Evolutionary conservation across 2,888 invertebrate genomes (phyloP), one percentile per base, ranked within the genome.

Genomic region (Trissoscelio sp.): DNA sequence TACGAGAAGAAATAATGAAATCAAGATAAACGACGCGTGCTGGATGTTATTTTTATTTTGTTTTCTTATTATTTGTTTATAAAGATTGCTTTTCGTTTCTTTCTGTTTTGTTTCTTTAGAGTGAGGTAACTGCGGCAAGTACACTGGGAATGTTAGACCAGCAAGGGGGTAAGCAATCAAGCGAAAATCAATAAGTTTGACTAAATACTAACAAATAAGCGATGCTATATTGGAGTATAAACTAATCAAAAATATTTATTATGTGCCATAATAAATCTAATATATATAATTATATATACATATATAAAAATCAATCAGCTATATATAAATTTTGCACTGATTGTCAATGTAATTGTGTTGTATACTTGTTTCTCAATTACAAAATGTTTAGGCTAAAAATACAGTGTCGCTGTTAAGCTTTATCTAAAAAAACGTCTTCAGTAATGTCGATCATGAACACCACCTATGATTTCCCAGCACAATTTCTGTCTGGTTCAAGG

Each of bases 51-150:
- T 87, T 72, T 82, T 86, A 37, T 87, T 86, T 39, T 74, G 3
- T 57, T 55, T 55, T 70, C 24, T 53, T 66, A 62, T 78, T 62
- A 34, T 69, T 69, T 53, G 7, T 3, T 69, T 69, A 51, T 51
- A 51, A 42, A 20, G 11, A 12, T 58, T 70, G 70, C 34, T 67
- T 85, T 85, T 83, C 83, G 82, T 84, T 84, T 70, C 60, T 84
- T 86, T 84, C 79, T 86, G 37, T 37, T 79, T 84, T 86, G 84
- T 74, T 87, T 62, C 67, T 85, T 87, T 88, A 97, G 97, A 97
- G 97, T 94, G 96, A 97, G 94, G 97, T 97, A 92, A 95, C 96
- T 92, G 97, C 97, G 92, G 95, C 96, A 93, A 95, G 96, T 94
- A 97, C 97, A 92, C 93, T 97, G 94, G 95, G 96, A 93, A 95